A percentile compares a stretch with the other conserved stretches of the same genome.
phyloP scores from a whole-genome alignment of 2,888 invertebrate genomes.

The Pammene aurita region DNA sequence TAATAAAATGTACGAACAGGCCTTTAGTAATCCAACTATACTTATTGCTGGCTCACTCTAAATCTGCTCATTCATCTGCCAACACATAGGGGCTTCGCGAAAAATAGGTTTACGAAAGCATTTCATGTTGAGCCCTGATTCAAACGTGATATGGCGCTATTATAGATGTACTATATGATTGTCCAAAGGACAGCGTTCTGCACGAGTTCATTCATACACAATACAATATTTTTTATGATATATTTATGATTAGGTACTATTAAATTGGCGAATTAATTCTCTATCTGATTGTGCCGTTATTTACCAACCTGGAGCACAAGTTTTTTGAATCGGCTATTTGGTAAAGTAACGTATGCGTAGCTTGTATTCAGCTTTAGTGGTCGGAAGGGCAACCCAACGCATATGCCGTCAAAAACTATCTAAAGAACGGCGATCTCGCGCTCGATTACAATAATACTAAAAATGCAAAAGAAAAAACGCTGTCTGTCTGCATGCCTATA shows the following conservation, averaged over 20 bases:
- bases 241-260: not conserved
- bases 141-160: not conserved
- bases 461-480: too few relatives aligned
- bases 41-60: conserved; percentile 66
- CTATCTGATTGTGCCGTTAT: too few relatives aligned
- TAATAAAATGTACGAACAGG: conserved; percentile 66
- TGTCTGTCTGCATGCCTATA: too few relatives aligned
- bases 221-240: not conserved
- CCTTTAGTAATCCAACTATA: conserved; percentile 69
- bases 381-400: too few relatives aligned
- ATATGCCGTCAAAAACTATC: too few relatives aligned
- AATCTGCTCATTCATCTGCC: conserved; percentile 68
- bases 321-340: too few relatives aligned
- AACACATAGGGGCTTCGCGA: conserved; percentile 52
- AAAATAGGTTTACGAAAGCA: conserved; percentile 43
- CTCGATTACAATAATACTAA: too few relatives aligned
- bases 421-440: too few relatives aligned
- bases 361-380: too few relatives aligned
- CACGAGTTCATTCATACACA: not conserved
- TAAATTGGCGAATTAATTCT: not conserved
- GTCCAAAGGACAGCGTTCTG: not conserved
- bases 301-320: too few relatives aligned
- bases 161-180: conserved; percentile 5
- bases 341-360: too few relatives aligned
- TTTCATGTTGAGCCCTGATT: conserved; percentile 22